phyloP scores from a whole-genome alignment of 2,888 invertebrate genomes.

The Lacanobia wlatinum region DNA sequence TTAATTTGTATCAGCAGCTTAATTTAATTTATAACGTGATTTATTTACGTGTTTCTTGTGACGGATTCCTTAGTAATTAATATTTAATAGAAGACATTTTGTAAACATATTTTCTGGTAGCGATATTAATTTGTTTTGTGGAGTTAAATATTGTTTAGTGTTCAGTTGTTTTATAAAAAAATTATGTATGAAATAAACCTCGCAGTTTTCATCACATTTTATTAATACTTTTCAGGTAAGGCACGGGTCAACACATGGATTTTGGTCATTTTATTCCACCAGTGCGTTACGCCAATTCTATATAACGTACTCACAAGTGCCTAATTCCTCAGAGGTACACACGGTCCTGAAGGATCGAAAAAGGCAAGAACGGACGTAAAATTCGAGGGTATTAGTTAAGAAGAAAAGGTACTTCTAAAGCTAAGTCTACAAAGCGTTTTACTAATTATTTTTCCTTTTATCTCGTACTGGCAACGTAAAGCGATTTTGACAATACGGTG shows the following conservation, averaged over 20 bases:
- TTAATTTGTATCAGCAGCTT: conserved; percentile 26
- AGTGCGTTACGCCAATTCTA: conserved; percentile 8
- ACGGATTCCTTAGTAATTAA: conserved; percentile 41
- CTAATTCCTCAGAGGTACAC: conserved; percentile 18
- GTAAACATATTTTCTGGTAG: background rate
- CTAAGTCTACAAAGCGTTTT: conserved; percentile 65
- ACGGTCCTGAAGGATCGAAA: conserved; percentile 27
- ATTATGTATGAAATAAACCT: background rate
- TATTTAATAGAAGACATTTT: conserved; percentile 31
- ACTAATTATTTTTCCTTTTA: conserved; percentile 84
- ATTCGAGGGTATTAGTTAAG: conserved; percentile 31
- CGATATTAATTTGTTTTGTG: conserved; percentile 1
- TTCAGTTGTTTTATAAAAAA: background rate
- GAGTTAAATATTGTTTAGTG: background rate
- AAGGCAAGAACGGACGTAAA: conserved; percentile 31
- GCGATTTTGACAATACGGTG: conserved; percentile 78
- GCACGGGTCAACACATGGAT: background rate
- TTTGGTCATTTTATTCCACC: background rate
- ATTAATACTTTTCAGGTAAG: background rate
- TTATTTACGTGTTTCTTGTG: conserved; percentile 31
- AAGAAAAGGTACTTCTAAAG: conserved; percentile 46
- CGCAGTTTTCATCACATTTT: background rate
- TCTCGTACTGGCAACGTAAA: conserved; percentile 77
- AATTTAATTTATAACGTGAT: conserved; percentile 47
- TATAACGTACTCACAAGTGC: conserved; percentile 18